Percentiles rank a stretch among this genome's conserved stretches.
phyloP scores from a whole-genome alignment of 2,113 vertebrate species.

The Sciurus niger region DNA sequence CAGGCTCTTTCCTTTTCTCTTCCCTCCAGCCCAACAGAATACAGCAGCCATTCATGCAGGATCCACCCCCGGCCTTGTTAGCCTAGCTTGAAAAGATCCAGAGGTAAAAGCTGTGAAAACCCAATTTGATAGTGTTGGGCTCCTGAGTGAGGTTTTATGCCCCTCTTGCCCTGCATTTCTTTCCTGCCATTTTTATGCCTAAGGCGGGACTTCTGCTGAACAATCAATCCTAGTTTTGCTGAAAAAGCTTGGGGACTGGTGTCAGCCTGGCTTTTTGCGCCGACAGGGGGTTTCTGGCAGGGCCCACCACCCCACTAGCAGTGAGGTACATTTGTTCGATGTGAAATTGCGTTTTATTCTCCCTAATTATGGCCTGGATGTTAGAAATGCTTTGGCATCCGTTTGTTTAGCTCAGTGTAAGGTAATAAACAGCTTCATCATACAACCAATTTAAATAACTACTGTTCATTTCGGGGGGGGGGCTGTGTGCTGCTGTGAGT shows the following conservation, averaged over 20 bases:
- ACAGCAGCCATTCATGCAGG: neutral
- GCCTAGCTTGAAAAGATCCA: conserved; percentile 23
- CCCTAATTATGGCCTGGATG: conserved; percentile 40
- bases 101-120: neutral
- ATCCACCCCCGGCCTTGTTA: neutral
- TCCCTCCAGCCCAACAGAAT: neutral
- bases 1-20: neutral
- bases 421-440: conserved; percentile 62
- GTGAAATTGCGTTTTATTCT: conserved; percentile 66
- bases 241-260: neutral
- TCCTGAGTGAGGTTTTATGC: neutral
- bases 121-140: neutral
- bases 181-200: conserved; percentile 50
- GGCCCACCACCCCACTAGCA: neutral
- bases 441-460: conserved; percentile 64
- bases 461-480: neutral
- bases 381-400: conserved; percentile 56
- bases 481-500: neutral
- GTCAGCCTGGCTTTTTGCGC: neutral
- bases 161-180: conserved; percentile 34
- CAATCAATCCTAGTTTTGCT: neutral
- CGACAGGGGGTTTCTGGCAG: neutral
- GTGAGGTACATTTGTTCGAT: conserved; percentile 40
- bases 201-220: conserved; percentile 56
- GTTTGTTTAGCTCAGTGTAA: conserved; percentile 62